Evolutionary conservation across 2,113 vertebrate genomes (phyloP).

Genomic region (Ailuropoda melanoleuca): DNA sequence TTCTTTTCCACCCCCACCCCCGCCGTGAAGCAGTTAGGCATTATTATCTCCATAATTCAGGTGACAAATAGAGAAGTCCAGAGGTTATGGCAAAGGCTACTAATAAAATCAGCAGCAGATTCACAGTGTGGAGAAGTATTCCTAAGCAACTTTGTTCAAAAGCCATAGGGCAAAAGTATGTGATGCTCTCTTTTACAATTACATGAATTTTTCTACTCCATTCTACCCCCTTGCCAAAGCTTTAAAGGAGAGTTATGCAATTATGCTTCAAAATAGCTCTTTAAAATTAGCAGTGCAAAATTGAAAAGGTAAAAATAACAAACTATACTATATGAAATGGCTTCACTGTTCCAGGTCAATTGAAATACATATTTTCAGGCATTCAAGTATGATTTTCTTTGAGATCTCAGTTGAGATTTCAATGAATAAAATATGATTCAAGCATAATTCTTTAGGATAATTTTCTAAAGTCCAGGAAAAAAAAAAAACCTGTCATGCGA

Average conservation of each 20-base stretch:
- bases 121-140: background rate
- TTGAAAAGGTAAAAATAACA: background rate
- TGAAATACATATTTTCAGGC: background rate
- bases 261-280: background rate
- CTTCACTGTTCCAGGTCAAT: background rate
- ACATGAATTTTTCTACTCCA: background rate
- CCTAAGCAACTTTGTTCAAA: background rate
- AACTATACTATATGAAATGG: background rate
- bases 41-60: constrained; percentile 37
- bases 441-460: background rate
- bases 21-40: background rate
- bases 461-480: background rate
- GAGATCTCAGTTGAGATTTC: background rate
- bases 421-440: background rate
- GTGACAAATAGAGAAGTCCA: constrained; percentile 24
- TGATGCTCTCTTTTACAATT: background rate
- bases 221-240: background rate
- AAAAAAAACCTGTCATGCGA: background rate
- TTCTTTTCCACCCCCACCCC: background rate
- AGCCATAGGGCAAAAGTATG: background rate
- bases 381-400: background rate
- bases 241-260: background rate
- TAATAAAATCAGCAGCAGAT: background rate
- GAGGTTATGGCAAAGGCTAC: constrained; percentile 21
- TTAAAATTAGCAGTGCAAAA: background rate